phyloP scores from a whole-genome alignment of 92 coral and sea anemone species.

The Parazoanthus darwini region DNA sequence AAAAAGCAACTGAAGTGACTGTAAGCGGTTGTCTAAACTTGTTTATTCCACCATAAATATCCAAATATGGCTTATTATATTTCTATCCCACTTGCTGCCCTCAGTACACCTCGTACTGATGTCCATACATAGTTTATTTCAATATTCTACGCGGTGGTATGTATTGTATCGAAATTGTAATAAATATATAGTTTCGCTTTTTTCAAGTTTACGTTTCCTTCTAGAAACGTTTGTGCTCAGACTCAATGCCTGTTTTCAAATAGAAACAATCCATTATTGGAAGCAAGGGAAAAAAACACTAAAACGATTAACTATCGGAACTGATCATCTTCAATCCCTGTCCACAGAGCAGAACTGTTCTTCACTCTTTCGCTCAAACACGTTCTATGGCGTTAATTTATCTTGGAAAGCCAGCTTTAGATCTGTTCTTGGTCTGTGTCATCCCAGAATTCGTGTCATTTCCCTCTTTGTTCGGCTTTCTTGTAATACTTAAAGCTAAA shows the following conservation, averaged over 20 bases:
- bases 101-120: neutral
- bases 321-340: neutral
- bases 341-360: neutral
- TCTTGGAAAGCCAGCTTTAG: neutral
- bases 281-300: neutral
- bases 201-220: neutral
- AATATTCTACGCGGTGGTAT: neutral
- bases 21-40: too few species aligned
- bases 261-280: neutral
- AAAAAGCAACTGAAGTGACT: too few species aligned
- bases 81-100: too few species aligned
- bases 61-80: too few species aligned
- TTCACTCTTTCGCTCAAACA: neutral
- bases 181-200: neutral
- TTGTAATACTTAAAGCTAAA: neutral
- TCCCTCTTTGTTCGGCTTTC: neutral
- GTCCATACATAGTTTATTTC: too few species aligned
- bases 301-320: too few species aligned
- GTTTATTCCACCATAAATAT: too few species aligned
- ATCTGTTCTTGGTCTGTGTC: neutral
- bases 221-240: neutral
- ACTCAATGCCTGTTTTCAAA: too few species aligned
- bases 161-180: neutral
- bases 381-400: neutral
- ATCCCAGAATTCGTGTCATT: slow-evolving; percentile 1